Evolutionary conservation across 2,888 invertebrate genomes (phyloP).

Genomic region (Syritta pipiens): DNA sequence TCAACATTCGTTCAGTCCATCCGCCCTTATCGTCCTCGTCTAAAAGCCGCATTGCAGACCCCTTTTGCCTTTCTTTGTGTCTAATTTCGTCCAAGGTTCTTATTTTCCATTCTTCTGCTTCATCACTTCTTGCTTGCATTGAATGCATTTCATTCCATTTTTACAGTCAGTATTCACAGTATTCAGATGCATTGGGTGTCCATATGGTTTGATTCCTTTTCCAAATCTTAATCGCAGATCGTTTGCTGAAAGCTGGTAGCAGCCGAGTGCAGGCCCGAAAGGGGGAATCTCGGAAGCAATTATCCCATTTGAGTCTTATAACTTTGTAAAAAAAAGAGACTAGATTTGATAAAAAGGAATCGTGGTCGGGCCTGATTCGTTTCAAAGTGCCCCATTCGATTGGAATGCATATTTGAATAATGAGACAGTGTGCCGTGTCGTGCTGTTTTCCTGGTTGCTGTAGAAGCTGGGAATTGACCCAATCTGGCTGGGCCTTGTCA

Average conservation of each 20-base stretch:
- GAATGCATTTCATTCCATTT: constrained; percentile 48
- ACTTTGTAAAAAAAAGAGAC: too few relatives aligned
- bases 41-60: constrained; percentile 63
- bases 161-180: constrained; percentile 46
- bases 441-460: constrained; percentile 43
- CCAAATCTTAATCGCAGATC: constrained; percentile 47
- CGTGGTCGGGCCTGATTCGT: background rate
- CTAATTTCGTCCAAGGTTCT: background rate
- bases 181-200: constrained; percentile 18
- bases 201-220: constrained; percentile 67
- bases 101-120: constrained; percentile 2
- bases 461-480: constrained; percentile 69
- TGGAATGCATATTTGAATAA: constrained; percentile 66
- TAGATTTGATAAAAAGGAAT: constrained; percentile 55
- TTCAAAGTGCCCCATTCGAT: constrained; percentile 27
- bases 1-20: constrained; percentile 57
- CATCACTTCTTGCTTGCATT: constrained; percentile 54
- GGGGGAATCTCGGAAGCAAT: constrained; percentile 44
- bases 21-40: constrained; percentile 57
- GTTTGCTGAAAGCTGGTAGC: background rate
- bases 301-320: constrained; percentile 66
- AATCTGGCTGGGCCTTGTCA: constrained; percentile 67
- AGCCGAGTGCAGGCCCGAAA: background rate
- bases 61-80: constrained; percentile 29
- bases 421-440: constrained; percentile 59